A percentile compares a stretch with the other conserved stretches of the same genome.
phyloP scores from a whole-genome alignment of 2,888 invertebrate genomes.

The Nasonovia ribisnigri region DNA sequence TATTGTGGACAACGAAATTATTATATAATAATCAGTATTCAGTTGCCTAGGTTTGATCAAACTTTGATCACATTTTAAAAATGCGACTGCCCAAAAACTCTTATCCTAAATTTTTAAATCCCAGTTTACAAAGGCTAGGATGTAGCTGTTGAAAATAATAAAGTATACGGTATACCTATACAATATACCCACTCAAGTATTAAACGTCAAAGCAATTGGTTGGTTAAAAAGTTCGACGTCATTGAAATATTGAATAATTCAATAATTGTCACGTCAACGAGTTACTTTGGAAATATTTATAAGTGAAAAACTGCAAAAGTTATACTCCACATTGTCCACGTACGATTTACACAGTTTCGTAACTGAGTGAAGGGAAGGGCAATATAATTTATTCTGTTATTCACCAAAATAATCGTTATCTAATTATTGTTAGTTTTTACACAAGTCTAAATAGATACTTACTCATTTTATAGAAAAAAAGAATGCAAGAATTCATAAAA shows the following conservation, averaged over 20 bases:
- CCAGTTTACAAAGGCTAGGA: background rate
- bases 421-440: no score
- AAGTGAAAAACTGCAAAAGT: background rate
- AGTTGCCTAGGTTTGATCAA: background rate
- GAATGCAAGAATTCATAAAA: no score
- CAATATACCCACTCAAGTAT: background rate
- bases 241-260: background rate
- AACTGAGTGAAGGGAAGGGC: no score
- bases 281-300: background rate
- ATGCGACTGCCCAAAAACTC: background rate
- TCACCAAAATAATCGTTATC: no score
- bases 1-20: background rate
- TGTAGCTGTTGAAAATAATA: background rate
- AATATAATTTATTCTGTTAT: no score
- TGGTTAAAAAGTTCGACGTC: background rate
- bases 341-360: background rate
- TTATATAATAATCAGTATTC: no score
- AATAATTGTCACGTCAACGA: background rate
- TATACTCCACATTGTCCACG: background rate
- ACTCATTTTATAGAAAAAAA: no score
- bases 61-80: background rate
- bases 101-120: background rate
- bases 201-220: background rate
- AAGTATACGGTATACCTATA: no score
- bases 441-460: no score